Base-by-base conservation (phyloP, 2,113 vertebrate genomes). In the Macrotis lagotis region DNA sequence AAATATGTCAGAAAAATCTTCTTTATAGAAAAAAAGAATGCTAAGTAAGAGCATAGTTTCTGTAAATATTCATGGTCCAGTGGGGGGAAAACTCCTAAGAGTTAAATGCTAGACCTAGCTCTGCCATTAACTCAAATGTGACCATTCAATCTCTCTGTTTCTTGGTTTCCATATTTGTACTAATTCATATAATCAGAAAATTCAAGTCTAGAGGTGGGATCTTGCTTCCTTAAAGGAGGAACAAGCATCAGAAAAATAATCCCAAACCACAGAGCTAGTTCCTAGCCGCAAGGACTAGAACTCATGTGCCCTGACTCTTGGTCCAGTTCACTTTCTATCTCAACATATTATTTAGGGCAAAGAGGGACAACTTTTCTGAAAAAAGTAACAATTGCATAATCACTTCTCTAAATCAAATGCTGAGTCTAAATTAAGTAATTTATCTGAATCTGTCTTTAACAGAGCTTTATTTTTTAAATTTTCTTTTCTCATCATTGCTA, bases 321-420 rank as follows among this genome's bases (percentile, higher is more conserved):
- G 44, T 89, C 19, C 24, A 91, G 24, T 83, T 24, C 28, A 48
- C 47, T 83, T 94, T 96, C 89, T 66, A 90, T 55, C 47, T 3
- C 25, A 94, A 9, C 74, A 83, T 91, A 44, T 91, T 92, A 94
- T 66, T 88, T 92, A 25, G 28, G 50, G 37, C 88, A 22, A 50
- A 91, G 93, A 50, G 51, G 49, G 59, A 50, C 24, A 47, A 66
- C 48, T 50, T 48, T 50, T 93, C 93, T 92, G 49, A 91, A 93
- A 91, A 93, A 92, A 74, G 48, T 11, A 93, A n/a, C 44, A 50
- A 51, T 8, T 92, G 90, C 25, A 55, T 44, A 94, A 94, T n/a
- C 3, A 14, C 44, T 93, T 26, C 48, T 11, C 50, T 83, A 31
- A 59, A 25, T 91, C 95, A 91, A 95, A 93, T 94, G 88, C 24